Evolutionary conservation across 1,140 invertebrate genomes (phyloP), one percentile per base, ranked within the genome.

Genomic region (Lepidurus arcticus): DNA sequence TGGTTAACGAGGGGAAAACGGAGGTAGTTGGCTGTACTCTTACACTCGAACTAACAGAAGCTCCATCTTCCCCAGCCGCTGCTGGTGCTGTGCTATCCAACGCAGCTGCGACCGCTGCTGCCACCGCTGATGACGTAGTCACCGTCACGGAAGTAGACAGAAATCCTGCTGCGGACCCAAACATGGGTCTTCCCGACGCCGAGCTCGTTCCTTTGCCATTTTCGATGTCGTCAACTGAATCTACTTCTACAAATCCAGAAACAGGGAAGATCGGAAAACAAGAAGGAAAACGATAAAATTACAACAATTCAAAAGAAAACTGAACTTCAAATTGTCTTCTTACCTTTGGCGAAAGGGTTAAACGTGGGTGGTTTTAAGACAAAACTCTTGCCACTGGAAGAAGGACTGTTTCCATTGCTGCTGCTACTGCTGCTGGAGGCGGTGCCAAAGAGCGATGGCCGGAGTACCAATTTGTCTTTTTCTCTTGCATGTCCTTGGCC

Each of bases 351-450:
- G 45, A 78, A 78, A 8, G 78, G 78, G 16, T 78, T 78, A n/a
- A 78, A 34, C n/a, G 78, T 78, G 9, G 78, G 73, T 13, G 78
- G 78, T 45, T 75, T 78, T 13, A 78, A 16, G 42, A 75, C 75
- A 2, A 73, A 45, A 44, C 44, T 44, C 34, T 34, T 34, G 34
- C 34, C 34, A 34, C 4, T 34, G 34, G 34, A 34, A 26, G 26
- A 26, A 34, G 34, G 34, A 34, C 34, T 34, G 42, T 34, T 74
- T 24, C 42, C 42, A n/a, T 73, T 44, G 9, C 13, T 74, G 21
- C 44, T 73, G 11, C 73, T 26, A 16, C 43, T 73, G 42, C 44
- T 45, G 9, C 73, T 45, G n/a, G 26, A 44, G n/a, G 65, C 73
- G 34, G 53, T n/a, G 7, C 78, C 73, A 16, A 78, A 44, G 16